phyloP scores from a whole-genome alignment of 1,140 invertebrate species.

The Melanaphis sacchari region DNA sequence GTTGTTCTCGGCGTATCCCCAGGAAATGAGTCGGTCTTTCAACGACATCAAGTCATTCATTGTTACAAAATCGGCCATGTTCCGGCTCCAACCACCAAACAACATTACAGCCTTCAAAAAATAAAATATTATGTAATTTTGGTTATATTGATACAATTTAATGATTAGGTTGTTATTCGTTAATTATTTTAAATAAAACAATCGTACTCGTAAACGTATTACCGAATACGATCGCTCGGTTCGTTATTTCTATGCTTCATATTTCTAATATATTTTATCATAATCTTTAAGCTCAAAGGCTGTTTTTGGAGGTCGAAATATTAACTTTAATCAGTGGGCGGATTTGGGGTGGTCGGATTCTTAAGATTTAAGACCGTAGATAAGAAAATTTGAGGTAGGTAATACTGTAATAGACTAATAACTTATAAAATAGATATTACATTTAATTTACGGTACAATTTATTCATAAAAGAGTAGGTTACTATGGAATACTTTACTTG shows the following conservation, averaged over 20 bases:
- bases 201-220: too few relatives aligned
- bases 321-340: too few relatives aligned
- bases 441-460: too few relatives aligned
- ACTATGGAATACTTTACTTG: too few relatives aligned
- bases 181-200: background rate
- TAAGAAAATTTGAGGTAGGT: too few relatives aligned
- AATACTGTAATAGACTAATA: too few relatives aligned
- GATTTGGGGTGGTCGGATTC: too few relatives aligned
- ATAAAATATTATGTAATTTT: background rate
- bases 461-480: too few relatives aligned
- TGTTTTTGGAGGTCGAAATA: too few relatives aligned
- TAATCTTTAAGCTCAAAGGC: too few relatives aligned
- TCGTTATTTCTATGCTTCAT: background rate
- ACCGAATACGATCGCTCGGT: background rate
- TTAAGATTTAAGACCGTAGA: too few relatives aligned
- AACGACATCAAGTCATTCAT: constrained; percentile 64
- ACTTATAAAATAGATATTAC: too few relatives aligned
- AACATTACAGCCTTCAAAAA: constrained; percentile 66
- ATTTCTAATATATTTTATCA: background rate
- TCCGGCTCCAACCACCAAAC: constrained; percentile 68
- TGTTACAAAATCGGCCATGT: constrained; percentile 63
- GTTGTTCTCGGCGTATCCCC: constrained; percentile 66
- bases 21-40: constrained; percentile 65
- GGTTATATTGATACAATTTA: background rate
- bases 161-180: background rate